Conservation (phyloP, 2,888 invertebrate species). For the Desoria tigrina region DNA sequence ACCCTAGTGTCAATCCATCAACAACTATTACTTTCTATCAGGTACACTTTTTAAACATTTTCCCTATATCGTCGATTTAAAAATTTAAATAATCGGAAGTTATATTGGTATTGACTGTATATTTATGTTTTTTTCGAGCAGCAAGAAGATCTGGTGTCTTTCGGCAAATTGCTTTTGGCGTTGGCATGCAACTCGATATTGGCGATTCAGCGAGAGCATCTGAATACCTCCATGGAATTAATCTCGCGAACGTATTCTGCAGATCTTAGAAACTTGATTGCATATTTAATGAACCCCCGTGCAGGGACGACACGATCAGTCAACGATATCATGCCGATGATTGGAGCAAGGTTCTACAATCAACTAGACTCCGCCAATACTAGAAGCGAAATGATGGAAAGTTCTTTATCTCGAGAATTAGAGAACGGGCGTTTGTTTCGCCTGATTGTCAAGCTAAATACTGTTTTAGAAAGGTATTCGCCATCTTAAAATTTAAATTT, state of each 20-base stretch:
- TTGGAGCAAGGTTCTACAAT: constrained; percentile 93
- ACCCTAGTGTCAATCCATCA: constrained; percentile 69
- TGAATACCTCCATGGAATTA: constrained; percentile 83
- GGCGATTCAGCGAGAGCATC: constrained; percentile 82
- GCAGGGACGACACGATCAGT: constrained; percentile 66
- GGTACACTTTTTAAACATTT: constrained; percentile 54
- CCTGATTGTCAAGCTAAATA: constrained; percentile 84
- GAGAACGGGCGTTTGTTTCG: constrained; percentile 93
- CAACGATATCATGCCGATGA: constrained; percentile 98
- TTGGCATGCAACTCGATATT: constrained; percentile 90
- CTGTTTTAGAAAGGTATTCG: constrained; percentile 96
- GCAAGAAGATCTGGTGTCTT: constrained; percentile 87
- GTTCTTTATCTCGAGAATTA: constrained; percentile 86
- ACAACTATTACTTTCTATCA: constrained; percentile 69
- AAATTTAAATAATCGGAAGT: not conserved
- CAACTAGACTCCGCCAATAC: constrained; percentile 89
- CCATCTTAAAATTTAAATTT: constrained; percentile 61
- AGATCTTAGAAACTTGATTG: constrained; percentile 90
- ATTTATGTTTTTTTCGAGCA: no score
- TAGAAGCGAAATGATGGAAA: constrained; percentile 84
- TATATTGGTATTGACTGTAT: constrained; percentile 18
- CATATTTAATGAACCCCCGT: constrained; percentile 63
- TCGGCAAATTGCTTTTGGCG: constrained; percentile 87
- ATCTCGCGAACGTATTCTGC: constrained; percentile 87
- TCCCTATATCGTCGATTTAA: not conserved